Evolutionary conservation across 2,888 invertebrate species (phyloP).

Genomic region (Patella depressa): DNA sequence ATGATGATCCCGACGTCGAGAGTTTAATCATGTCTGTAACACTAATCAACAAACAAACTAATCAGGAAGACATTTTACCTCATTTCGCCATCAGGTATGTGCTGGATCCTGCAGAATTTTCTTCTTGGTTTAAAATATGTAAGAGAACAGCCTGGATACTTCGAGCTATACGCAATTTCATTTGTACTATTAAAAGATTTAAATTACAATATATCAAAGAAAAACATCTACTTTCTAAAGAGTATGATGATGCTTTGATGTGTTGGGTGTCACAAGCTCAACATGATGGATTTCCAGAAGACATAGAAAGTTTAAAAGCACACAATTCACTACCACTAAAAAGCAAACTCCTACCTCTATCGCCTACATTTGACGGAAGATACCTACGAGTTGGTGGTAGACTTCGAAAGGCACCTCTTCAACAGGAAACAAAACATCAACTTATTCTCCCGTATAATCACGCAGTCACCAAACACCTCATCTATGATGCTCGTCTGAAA

Average conservation of each 20-base stretch:
- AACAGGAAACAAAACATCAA: slow-evolving; percentile 13
- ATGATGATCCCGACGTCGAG: no score
- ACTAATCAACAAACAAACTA: no score
- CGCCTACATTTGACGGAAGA: slow-evolving; percentile 13
- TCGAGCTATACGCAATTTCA: slow-evolving; percentile 1
- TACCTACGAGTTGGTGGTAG: slow-evolving; percentile 7
- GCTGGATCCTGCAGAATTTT: slow-evolving; percentile 5
- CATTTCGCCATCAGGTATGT: not conserved
- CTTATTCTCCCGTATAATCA: not conserved
- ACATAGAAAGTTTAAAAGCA: not conserved
- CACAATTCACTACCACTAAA: not conserved
- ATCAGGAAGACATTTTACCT: no score
- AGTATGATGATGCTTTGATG: not conserved
- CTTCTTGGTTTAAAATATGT: not conserved
- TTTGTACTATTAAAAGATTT: not conserved
- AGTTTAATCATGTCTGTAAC: no score
- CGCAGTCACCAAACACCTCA: not conserved
- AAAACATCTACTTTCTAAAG: not conserved
- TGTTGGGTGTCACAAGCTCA: not conserved
- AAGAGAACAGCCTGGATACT: slow-evolving; percentile 3
- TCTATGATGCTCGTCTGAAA: no score
- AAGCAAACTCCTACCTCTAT: slow-evolving; percentile 12
- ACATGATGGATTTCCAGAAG: not conserved
- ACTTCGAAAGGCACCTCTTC: slow-evolving; percentile 7
- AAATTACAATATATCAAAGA: not conserved